Percentiles rank a stretch among this genome's conserved stretches.
These are phyloP conservation scores for Sericinus montela DNA, from an alignment of 2,888 invertebrate genomes.

Conservation along the genomic window DNA sequence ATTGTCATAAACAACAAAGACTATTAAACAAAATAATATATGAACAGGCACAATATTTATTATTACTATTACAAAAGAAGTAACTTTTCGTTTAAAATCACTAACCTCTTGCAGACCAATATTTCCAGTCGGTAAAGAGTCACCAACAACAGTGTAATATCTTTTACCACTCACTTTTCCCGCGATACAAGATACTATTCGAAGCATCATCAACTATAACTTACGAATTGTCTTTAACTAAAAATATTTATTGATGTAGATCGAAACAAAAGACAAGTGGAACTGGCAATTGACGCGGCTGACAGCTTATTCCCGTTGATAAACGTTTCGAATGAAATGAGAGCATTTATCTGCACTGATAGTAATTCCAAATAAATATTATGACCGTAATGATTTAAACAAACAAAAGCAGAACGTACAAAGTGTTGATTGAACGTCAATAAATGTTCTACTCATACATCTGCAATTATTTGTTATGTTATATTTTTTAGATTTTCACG, in stretches of 20 bases:
- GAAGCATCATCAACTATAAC: slow-evolving; percentile 42
- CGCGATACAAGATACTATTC: slow-evolving; percentile 31
- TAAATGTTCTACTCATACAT: too few species aligned
- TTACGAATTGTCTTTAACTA: background rate
- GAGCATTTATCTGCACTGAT: slow-evolving; percentile 34
- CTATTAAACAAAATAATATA: too few species aligned
- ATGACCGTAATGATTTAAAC: too few species aligned
- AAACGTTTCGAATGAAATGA: slow-evolving; percentile 27
- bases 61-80: too few species aligned
- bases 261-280: background rate
- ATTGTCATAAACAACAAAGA: too few species aligned
- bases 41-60: too few species aligned
- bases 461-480: too few species aligned
- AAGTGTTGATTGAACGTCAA: too few species aligned
- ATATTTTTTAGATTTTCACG: too few species aligned
- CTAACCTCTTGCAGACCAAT: slow-evolving; percentile 35
- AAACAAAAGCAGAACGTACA: too few species aligned
- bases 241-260: background rate
- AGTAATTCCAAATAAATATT: slow-evolving; percentile 26
- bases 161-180: slow-evolving; percentile 40
- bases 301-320: slow-evolving; percentile 20
- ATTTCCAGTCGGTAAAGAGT: slow-evolving; percentile 33
- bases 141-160: slow-evolving; percentile 46
- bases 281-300: slow-evolving; percentile 8
- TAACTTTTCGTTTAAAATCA: background rate